These are phyloP conservation scores for Setipinna tenuifilis DNA, from an alignment of 2,797 vertebrate genomes.

Conservation along the genomic window DNA sequence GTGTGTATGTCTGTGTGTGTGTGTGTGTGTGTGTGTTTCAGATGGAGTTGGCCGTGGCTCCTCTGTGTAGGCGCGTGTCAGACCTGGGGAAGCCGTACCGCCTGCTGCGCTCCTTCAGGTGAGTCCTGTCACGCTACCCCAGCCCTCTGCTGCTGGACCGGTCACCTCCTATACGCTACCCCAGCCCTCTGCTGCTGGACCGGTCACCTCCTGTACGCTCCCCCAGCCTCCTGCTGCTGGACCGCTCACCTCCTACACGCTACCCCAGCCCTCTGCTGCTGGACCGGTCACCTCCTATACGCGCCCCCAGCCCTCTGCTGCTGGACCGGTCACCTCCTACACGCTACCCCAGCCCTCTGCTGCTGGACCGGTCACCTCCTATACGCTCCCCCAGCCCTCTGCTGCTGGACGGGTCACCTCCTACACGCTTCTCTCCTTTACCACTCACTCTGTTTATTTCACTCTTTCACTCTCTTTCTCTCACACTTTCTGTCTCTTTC, in stretches of 20 bases:
- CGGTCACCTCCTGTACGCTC: background rate
- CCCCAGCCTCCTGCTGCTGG: background rate
- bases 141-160: background rate
- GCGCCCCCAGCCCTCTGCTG: too few species aligned
- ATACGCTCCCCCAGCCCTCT: too few species aligned
- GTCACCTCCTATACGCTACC: background rate
- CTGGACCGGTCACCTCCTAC: too few species aligned
- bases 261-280: background rate
- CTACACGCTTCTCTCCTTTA: background rate
- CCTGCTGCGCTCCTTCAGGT: slow-evolving; percentile 96
- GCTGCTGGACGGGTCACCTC: too few species aligned
- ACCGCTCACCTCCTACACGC: background rate
- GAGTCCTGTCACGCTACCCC: slow-evolving; percentile 39
- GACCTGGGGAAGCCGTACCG: slow-evolving; percentile 92
- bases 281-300: background rate
- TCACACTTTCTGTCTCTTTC: too few species aligned
- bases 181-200: background rate
- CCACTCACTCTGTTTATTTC: background rate
- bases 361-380: too few species aligned
- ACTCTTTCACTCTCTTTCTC: too few species aligned
- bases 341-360: too few species aligned
- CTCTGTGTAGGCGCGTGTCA: slow-evolving; percentile 90
- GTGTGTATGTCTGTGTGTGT: background rate
- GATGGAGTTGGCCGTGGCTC: slow-evolving; percentile 96
- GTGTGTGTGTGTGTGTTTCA: slow-evolving; percentile 60